Conservation (phyloP, 2,888 invertebrate species). For the Platynereis dumerilii region DNA sequence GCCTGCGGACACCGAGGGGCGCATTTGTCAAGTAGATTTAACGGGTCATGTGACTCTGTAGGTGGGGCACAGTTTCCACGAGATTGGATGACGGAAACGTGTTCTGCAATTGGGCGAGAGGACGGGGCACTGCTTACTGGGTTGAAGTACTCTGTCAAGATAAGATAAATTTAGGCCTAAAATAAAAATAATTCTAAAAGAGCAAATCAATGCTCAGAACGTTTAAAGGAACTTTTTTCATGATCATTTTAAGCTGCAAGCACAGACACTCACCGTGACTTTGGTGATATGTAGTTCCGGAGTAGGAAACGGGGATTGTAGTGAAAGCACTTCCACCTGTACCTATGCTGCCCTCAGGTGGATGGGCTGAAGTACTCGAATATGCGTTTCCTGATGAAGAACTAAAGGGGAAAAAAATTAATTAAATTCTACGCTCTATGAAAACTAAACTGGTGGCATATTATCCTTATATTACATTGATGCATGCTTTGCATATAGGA, state of each 20-base stretch:
- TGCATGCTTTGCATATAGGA: too few relatives aligned
- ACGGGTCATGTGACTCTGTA: slow-evolving; percentile 2
- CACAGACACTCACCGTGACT: slow-evolving; percentile 4
- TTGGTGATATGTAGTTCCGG: slow-evolving; percentile 35
- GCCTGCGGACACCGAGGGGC: background rate
- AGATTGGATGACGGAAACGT: slow-evolving; percentile 55
- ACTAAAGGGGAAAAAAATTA: slow-evolving; percentile 5
- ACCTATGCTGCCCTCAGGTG: too few relatives aligned
- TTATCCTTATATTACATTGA: too few relatives aligned
- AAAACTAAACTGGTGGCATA: too few relatives aligned
- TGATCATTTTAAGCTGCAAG: background rate
- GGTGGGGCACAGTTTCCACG: slow-evolving; percentile 21
- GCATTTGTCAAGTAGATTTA: slow-evolving; percentile 2
- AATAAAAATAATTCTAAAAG: too few relatives aligned
- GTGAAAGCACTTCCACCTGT: too few relatives aligned
- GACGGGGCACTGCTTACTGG: background rate
- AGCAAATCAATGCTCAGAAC: too few relatives aligned
- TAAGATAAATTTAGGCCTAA: too few relatives aligned
- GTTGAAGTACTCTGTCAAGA: slow-evolving; percentile 4
- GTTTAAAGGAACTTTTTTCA: too few relatives aligned
- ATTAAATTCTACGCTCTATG: too few relatives aligned
- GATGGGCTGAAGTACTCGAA: too few relatives aligned
- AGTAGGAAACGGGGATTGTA: slow-evolving; percentile 39
- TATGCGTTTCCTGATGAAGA: too few relatives aligned
- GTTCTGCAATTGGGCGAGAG: slow-evolving; percentile 47